phyloP scores from a whole-genome alignment of 2,888 invertebrate genomes.

The Agrotis segetum region DNA sequence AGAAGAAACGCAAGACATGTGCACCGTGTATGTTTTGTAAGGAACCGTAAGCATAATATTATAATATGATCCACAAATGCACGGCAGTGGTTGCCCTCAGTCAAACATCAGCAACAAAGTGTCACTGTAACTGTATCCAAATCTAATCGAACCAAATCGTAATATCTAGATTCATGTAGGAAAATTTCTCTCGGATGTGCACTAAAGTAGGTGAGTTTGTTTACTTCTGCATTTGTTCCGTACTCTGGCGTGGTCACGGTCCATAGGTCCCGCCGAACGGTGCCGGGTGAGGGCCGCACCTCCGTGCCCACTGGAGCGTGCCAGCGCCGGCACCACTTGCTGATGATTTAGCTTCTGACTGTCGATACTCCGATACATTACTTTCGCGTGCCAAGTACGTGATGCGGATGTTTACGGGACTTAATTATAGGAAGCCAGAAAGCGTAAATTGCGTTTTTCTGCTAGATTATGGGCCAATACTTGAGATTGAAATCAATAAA shows the following conservation, averaged over 20 bases:
- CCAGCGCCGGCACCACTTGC: conserved; percentile 20
- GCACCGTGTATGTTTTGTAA: too few species aligned
- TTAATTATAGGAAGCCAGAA: not conserved
- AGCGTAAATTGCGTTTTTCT: conserved; percentile 1
- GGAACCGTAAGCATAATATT: too few species aligned
- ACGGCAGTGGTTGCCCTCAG: not conserved
- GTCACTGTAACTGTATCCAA: not conserved
- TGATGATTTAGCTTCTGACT: conserved; percentile 13
- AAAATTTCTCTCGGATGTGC: not conserved
- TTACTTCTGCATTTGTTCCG: conserved; percentile 11
- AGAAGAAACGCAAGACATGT: too few species aligned
- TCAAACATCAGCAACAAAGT: not conserved
- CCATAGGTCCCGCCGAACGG: conserved; percentile 41
- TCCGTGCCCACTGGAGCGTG: conserved; percentile 38
- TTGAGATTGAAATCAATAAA: not conserved
- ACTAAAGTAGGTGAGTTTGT: not conserved
- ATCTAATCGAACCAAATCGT: not conserved
- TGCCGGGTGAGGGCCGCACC: conserved; percentile 49
- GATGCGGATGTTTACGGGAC: conserved; percentile 13
- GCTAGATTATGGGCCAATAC: not conserved
- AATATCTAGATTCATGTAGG: not conserved
- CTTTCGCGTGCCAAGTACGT: conserved; percentile 17
- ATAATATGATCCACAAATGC: not conserved
- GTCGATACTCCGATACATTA: conserved; percentile 8
- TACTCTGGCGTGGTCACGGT: conserved; percentile 48